phyloP scores from a whole-genome alignment of 1,140 invertebrate genomes.

The Rhagoletis zephyria region DNA sequence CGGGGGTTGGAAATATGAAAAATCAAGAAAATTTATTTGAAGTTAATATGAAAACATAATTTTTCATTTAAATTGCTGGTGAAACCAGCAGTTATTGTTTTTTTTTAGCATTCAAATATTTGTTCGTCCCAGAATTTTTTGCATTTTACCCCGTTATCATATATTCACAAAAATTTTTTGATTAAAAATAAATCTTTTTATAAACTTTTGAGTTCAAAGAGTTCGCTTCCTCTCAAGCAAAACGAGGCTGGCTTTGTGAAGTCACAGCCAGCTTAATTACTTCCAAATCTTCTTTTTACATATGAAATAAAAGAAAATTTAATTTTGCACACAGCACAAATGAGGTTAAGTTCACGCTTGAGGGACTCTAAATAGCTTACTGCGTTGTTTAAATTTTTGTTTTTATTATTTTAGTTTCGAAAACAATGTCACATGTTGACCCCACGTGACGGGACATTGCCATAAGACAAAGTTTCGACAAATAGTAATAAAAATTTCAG shows the following conservation, averaged over 20 bases:
- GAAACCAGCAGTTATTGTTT: too few species aligned
- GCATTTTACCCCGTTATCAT: too few species aligned
- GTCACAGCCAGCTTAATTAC: not conserved
- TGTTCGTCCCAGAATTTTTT: too few species aligned
- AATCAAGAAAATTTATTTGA: too few species aligned
- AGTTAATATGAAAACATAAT: too few species aligned
- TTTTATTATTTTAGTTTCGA: not conserved
- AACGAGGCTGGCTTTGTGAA: not conserved
- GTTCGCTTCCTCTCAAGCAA: not conserved
- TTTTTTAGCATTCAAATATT: too few species aligned
- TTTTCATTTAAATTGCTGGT: too few species aligned
- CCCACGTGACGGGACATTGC: conserved; percentile 30
- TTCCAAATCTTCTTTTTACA: not conserved
- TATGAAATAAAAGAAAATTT: conserved; percentile 6
- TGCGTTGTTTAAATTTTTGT: not conserved
- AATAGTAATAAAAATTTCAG: not conserved
- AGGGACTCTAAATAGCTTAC: not conserved
- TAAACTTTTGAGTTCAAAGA: not conserved
- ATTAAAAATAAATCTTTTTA: not conserved
- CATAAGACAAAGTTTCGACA: not conserved
- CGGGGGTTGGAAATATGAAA: too few species aligned
- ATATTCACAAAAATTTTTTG: too few species aligned
- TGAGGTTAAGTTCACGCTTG: conserved; percentile 48
- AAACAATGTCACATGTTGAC: conserved; percentile 40
- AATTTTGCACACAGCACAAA: not conserved